phyloP scores from a whole-genome alignment of 2,888 invertebrate species.

The Diabrotica balteata region DNA sequence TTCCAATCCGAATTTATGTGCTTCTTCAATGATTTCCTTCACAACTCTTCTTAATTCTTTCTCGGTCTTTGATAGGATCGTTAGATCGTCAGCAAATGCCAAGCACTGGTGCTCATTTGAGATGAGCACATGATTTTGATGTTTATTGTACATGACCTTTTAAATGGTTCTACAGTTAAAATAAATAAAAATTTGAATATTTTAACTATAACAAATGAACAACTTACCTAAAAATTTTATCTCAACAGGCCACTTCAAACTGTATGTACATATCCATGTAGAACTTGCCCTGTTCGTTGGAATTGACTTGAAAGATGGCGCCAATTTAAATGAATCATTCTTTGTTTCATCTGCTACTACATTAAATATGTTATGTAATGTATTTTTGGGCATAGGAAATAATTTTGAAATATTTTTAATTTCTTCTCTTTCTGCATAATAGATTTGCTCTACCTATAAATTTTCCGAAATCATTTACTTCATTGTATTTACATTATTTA shows the following conservation, averaged over 20 bases:
- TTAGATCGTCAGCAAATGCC: too few relatives aligned
- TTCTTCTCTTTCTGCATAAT: conserved; percentile 16
- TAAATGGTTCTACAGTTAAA: too few relatives aligned
- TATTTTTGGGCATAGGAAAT: conserved; percentile 60
- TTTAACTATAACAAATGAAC: too few relatives aligned
- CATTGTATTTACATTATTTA: too few relatives aligned
- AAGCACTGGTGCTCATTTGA: too few relatives aligned
- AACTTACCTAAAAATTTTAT: conserved; percentile 60
- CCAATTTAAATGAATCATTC: conserved; percentile 53
- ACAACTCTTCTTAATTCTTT: too few relatives aligned
- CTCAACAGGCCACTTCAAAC: conserved; percentile 67
- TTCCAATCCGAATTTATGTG: too few relatives aligned
- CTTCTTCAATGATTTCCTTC: too few relatives aligned
- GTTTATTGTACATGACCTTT: too few relatives aligned
- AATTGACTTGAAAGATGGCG: conserved; percentile 55
- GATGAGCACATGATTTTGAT: too few relatives aligned
- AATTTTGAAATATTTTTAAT: conserved; percentile 18
- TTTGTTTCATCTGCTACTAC: conserved; percentile 60
- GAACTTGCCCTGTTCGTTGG: conserved; percentile 46
- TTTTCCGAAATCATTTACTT: neutral
- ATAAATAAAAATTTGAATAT: too few relatives aligned
- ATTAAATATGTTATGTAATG: conserved; percentile 61
- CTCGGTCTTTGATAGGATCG: too few relatives aligned
- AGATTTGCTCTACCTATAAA: conserved; percentile 8
- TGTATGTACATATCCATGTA: conserved; percentile 65